Base-by-base conservation (phyloP, 2,888 invertebrate species). In the Volucella zonaria region DNA sequence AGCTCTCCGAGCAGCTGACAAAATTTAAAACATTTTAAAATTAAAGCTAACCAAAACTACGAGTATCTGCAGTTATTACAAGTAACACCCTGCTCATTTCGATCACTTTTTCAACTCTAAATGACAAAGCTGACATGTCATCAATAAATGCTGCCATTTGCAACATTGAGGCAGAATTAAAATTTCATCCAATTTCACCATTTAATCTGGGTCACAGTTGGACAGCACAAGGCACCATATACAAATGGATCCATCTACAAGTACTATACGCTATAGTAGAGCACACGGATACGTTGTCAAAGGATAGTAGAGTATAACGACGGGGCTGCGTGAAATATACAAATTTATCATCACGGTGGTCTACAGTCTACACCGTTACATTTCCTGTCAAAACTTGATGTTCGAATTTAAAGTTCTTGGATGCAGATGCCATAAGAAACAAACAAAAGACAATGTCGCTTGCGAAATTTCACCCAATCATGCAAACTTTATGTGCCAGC, bases 391-490 rank as follows among this genome's bases (percentile, higher is more conserved):
- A 62, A 75, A 67, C 61, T 77, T 79, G 56, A 75, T 75, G 70
- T 73, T 62, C 14, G 58, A 80, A 80, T 47, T 70, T 54, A 56
- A 73, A 80, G n/a, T 80, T 80, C 66, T 71, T 85, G 75, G 75
- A 79, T 77, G 85, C 76, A 81, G 85, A 85, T 80, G 77, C 76
- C 73, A 85, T 73, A 76, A 76, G 78, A 82, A 78, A 82, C 45
- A 62, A 67, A 61, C 31, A 54, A 73, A 82, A 68, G 85, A 76
- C 83, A 79, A 75, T 75, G 61, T 45, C 66, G 58, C 61, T 82
- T 73, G 71, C 31, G 45, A 85, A 76, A 85, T 66, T 67, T 85
- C 67, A 51, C 56, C 76, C 59, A 71, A 85, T 85, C 83, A 85
- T 85, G 83, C 83, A 62, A 80, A 76, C 75, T 74, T 49, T 62